These are phyloP conservation scores for Oenanthe oenanthe DNA, from an alignment of 2,113 vertebrate genomes.

Conservation along the genomic window DNA sequence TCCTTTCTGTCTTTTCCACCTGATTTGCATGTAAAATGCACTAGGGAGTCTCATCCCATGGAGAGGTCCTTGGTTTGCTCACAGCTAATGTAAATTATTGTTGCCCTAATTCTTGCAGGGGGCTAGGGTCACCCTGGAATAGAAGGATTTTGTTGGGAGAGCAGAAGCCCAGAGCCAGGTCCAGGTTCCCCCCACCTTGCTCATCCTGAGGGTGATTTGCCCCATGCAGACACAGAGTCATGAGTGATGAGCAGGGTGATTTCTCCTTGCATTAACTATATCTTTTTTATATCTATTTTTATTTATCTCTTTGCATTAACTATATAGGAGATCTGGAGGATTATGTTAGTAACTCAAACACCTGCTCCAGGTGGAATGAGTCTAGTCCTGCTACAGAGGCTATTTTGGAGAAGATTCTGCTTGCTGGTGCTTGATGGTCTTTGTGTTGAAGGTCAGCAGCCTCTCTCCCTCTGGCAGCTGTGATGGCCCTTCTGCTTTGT, in stretches of 20 bases:
- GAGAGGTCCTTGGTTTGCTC: not conserved
- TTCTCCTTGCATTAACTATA: too few relatives aligned
- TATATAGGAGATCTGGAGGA: not conserved
- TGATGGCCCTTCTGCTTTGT: not conserved
- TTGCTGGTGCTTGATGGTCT: not conserved
- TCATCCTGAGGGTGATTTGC: accelerated
- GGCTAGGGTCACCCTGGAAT: not conserved
- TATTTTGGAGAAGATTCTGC: not conserved
- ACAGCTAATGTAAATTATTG: not conserved
- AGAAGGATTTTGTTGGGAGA: not conserved
- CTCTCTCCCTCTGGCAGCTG: not conserved
- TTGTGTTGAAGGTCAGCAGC: not conserved
- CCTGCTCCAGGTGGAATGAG: not conserved
- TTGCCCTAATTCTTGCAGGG: not conserved
- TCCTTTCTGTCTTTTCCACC: not conserved
- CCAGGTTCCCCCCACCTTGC: not conserved
- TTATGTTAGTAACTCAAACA: not conserved
- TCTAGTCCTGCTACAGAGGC: not conserved
- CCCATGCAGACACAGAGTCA: accelerated
- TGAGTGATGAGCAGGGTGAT: too few relatives aligned
- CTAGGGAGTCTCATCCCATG: accelerated
- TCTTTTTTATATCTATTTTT: not conserved
- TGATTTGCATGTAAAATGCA: not conserved
- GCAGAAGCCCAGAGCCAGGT: not conserved
- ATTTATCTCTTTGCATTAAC: not conserved